These are phyloP conservation scores for Eufriesea mexicana DNA, from an alignment of 1,140 invertebrate species.

Conservation along the genomic window DNA sequence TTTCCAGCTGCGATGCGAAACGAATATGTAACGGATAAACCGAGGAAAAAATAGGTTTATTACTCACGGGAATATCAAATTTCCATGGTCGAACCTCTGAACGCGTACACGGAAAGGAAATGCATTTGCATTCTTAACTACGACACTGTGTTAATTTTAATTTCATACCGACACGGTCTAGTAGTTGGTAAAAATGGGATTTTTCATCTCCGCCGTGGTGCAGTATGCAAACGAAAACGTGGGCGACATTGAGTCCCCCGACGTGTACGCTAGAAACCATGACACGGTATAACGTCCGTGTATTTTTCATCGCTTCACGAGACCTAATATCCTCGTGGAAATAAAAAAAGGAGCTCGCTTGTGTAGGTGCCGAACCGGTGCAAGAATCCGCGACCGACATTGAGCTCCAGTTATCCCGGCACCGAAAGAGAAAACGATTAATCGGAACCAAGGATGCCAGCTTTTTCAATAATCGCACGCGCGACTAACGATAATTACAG, in stretches of 20 bases:
- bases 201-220: background rate
- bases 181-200: constrained; percentile 23
- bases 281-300: background rate
- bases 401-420: background rate
- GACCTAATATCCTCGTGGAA: background rate
- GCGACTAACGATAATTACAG: background rate
- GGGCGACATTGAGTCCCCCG: constrained; percentile 15
- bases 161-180: constrained; percentile 41
- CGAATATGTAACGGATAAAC: background rate
- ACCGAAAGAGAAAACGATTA: background rate
- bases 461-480: background rate
- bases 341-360: background rate
- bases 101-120: background rate
- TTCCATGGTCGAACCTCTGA: background rate
- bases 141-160: constrained; percentile 23
- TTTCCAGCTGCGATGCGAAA: background rate
- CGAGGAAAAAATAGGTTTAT: background rate
- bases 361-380: background rate
- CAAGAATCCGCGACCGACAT: background rate
- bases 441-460: background rate
- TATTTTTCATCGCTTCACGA: background rate
- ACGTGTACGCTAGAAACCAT: background rate
- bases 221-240: constrained; percentile 21
- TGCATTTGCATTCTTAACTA: constrained; percentile 23
- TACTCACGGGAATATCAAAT: background rate